A percentile compares a stretch with the other conserved stretches of the same genome.
phyloP scores from a whole-genome alignment of 2,888 invertebrate genomes.

The Galeopsomyia nigrocyanea region DNA sequence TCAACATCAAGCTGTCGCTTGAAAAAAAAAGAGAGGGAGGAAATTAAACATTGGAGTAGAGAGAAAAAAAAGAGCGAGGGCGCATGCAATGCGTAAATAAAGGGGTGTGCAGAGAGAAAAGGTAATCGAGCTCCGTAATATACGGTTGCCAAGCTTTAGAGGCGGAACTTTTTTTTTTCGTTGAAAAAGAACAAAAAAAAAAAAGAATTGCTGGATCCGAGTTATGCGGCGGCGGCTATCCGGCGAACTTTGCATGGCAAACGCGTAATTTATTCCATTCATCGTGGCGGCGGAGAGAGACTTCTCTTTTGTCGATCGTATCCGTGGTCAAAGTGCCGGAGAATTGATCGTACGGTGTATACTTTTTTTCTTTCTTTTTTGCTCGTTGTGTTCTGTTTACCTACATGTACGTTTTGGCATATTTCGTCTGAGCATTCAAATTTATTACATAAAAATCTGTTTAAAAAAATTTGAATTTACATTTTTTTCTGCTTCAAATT shows the following conservation, averaged over 20 bases:
- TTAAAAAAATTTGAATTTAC: too few relatives aligned
- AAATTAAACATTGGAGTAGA: background rate
- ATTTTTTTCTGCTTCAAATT: too few relatives aligned
- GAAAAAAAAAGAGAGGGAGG: slow-evolving; percentile 8
- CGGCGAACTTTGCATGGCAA: slow-evolving; percentile 33
- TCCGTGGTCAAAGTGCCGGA: too few relatives aligned
- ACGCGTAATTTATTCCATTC: slow-evolving; percentile 37
- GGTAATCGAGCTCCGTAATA: slow-evolving; percentile 35
- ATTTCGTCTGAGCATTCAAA: too few relatives aligned
- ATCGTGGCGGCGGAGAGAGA: background rate
- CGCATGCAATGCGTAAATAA: background rate
- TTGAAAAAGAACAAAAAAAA: too few relatives aligned
- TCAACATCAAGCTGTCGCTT: slow-evolving; percentile 13
- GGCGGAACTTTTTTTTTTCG: too few relatives aligned
- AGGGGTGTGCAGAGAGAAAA: background rate
- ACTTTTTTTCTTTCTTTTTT: too few relatives aligned
- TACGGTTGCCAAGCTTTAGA: slow-evolving; percentile 9
- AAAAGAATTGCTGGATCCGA: too few relatives aligned
- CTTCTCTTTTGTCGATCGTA: slow-evolving; percentile 8
- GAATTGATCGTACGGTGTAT: too few relatives aligned
- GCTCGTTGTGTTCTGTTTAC: too few relatives aligned
- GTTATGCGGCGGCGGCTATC: background rate
- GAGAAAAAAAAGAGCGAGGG: slow-evolving; percentile 8
- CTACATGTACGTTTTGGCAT: too few relatives aligned
- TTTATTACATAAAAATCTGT: too few relatives aligned